Base-by-base conservation (phyloP, 2,888 invertebrate genomes). In the Neoitamus cyanurus region DNA sequence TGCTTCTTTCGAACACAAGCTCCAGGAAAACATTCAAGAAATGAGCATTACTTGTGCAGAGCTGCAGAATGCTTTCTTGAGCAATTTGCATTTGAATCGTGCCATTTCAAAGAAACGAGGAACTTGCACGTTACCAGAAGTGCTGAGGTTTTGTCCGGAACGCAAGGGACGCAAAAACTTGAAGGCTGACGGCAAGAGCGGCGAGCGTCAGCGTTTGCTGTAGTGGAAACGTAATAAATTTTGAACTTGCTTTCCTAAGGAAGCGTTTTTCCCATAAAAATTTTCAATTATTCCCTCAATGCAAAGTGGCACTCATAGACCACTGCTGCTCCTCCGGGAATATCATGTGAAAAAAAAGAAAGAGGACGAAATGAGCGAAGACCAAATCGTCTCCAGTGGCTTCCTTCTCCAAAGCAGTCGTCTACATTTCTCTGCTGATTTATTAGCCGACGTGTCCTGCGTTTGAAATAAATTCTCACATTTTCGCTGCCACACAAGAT, bases 211-310 rank as follows among this genome's bases (percentile, higher is more conserved):
- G 70, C 36, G 0, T 31, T 73, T 20, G 36, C 36, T 73, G 73
- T 73, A 36, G 73, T 73, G 36, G 73, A 73, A 34, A 36, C 15
- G 72, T 80, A 37, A 84, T 84, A 84, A 84, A 84, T 84, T 84
- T 80, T 37, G 48, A 46, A 42, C 77, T 77, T 80, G 46, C 20
- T 36, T 77, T 77, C 72, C 46, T 42, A 34, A 69, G 70, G 72
- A 58, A 85, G 68, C 75, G 75, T 75, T 75, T 85, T 85, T 85
- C 69, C 83, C 75, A 82, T 83, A 83, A 83, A 85, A 83, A 85
- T 75, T 85, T 85, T 85, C 82, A 70, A 85, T 83, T 85, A 84
- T 83, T 83, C 34, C 28, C 58, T 83, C 83, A 83, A 83, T 85
- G 82, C 70, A 84, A 68, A 73, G 36, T 73, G 34, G 73, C 31